These are phyloP conservation scores for Tridacna gigas DNA, from an alignment of 2,888 invertebrate genomes.

Conservation along the genomic window DNA sequence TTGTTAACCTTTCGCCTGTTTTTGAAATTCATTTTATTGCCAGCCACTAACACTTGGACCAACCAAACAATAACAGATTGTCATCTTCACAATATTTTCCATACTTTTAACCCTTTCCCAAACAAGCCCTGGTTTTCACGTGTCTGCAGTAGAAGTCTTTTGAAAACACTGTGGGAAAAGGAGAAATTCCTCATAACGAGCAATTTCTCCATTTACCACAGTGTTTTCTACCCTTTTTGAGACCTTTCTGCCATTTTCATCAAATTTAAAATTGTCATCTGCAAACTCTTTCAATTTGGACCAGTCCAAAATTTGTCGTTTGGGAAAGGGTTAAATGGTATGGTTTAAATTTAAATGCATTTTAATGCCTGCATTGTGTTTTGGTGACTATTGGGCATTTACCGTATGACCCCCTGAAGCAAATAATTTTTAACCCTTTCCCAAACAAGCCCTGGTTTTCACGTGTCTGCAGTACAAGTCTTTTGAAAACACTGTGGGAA, in stretches of 20 bases:
- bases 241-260: neutral
- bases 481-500: neutral
- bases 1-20: no score
- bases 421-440: neutral
- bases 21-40: no score
- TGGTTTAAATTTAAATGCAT: no score
- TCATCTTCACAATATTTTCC: no score
- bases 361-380: no score
- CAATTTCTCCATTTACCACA: neutral
- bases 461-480: neutral
- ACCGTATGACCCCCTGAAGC: no score
- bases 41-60: no score
- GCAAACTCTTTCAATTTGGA: neutral
- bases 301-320: neutral
- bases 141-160: neutral
- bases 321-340: slow-evolving; percentile 1
- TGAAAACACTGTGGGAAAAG: neutral
- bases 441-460: neutral
- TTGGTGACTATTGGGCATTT: no score
- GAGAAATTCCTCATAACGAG: no score
- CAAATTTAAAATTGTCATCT: neutral
- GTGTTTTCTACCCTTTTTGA: neutral
- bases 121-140: neutral
- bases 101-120: neutral
- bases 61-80: no score